Evolutionary conservation across 2,797 vertebrate species (phyloP).

Genomic region (Vipera latastei): DNA sequence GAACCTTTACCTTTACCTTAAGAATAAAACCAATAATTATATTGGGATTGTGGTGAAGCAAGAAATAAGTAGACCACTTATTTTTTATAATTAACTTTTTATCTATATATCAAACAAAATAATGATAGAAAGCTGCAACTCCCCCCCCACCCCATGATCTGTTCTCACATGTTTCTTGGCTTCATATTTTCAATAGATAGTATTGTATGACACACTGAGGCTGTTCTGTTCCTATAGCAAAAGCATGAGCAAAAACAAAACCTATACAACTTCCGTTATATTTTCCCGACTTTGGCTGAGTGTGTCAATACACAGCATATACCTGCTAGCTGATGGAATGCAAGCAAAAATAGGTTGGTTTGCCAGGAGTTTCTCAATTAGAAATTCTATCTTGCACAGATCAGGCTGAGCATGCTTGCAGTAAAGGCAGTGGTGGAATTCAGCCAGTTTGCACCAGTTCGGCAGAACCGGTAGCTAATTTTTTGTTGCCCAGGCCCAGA

Average conservation of each 20-base stretch:
- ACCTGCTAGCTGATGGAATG: neutral
- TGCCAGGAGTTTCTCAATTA: neutral
- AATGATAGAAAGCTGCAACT: neutral
- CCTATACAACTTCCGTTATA: neutral
- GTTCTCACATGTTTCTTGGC: neutral
- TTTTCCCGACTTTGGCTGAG: neutral
- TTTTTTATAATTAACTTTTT: neutral
- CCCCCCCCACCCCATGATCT: neutral
- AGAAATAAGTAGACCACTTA: neutral
- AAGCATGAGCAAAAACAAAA: neutral
- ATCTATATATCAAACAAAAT: neutral
- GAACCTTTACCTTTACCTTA: no score
- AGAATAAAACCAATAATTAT: neutral
- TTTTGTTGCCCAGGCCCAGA: no score
- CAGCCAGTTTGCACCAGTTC: no score
- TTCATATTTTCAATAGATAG: neutral
- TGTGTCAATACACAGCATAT: neutral
- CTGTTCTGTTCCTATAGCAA: neutral
- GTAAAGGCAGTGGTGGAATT: neutral
- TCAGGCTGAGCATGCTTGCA: neutral
- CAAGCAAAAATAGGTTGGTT: neutral
- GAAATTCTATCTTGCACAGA: neutral
- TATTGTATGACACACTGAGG: neutral
- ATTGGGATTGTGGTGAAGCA: neutral
- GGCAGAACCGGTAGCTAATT: no score